Conservation (phyloP, 30 jellyfish, hydroid and myxozoan species). For the Turritopsis rubra region DNA sequence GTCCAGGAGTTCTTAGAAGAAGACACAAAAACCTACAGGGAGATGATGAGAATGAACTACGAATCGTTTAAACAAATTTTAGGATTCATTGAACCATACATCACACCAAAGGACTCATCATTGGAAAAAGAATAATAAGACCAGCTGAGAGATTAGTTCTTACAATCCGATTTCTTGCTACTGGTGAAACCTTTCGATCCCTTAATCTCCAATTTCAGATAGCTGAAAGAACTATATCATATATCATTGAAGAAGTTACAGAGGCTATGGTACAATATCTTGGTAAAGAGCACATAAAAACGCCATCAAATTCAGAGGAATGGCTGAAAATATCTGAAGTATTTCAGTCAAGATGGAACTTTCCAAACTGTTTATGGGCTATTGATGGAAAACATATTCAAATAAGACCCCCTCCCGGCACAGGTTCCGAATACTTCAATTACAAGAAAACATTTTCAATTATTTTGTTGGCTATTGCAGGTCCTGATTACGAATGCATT, state of each 20-base stretch:
- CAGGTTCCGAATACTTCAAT: slow-evolving; percentile 6
- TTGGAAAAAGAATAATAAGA: neutral
- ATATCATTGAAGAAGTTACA: neutral
- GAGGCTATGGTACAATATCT: neutral
- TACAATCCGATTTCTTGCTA: slow-evolving; percentile 7
- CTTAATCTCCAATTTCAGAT: neutral
- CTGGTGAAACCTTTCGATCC: too few species aligned
- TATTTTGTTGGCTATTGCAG: neutral
- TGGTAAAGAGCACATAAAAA: neutral
- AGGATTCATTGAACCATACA: slow-evolving; percentile 12
- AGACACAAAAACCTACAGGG: too few species aligned
- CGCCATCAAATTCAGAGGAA: neutral
- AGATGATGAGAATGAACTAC: too few species aligned
- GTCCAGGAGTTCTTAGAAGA: too few species aligned
- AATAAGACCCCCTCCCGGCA: neutral
- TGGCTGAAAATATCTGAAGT: neutral
- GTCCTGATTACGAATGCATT: neutral
- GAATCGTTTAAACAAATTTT: too few species aligned
- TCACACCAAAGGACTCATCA: neutral
- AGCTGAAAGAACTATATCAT: neutral
- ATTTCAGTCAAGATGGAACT: neutral
- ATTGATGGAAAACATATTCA: neutral
- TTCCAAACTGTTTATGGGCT: neutral
- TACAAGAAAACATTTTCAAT: neutral
- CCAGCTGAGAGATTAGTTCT: slow-evolving; percentile 1